These are phyloP conservation scores for Edolisoma coerulescens DNA, from an alignment of 2,113 vertebrate species.

Conservation along the genomic window DNA sequence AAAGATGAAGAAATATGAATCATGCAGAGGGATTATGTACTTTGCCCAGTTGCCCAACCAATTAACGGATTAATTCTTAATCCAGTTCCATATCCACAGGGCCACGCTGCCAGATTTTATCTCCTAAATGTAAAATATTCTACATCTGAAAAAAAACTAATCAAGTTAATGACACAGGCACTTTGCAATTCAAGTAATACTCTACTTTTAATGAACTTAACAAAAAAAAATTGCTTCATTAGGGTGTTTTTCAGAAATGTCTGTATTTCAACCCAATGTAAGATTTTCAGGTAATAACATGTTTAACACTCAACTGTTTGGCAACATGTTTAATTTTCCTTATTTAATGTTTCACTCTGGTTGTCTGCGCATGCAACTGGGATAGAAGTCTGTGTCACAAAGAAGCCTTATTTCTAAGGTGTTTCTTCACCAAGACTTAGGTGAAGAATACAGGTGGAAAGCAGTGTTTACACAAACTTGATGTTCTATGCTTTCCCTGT, in stretches of 20 bases:
- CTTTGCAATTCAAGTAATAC: constrained; percentile 2
- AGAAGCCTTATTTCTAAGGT: background rate
- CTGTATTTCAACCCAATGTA: background rate
- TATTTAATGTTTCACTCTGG: background rate
- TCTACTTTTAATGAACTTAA: constrained; percentile 24
- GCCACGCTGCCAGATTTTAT: constrained; percentile 19
- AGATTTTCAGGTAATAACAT: constrained; percentile 1
- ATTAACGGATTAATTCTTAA: constrained; percentile 39
- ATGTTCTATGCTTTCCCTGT: background rate
- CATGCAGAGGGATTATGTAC: constrained; percentile 22
- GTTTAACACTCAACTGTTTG: background rate
- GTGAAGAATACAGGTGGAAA: constrained; percentile 28
- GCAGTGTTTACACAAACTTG: constrained; percentile 22
- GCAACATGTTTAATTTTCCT: constrained; percentile 1
- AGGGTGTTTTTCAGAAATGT: background rate
- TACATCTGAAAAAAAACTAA: constrained; percentile 34
- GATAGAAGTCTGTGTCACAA: background rate
- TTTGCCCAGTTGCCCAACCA: constrained; percentile 35
- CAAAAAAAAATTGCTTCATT: background rate
- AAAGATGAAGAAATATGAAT: background rate
- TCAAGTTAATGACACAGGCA: constrained; percentile 14
- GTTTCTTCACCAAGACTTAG: constrained; percentile 26
- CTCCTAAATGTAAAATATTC: constrained; percentile 37
- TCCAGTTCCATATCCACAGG: constrained; percentile 10
- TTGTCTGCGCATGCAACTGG: background rate